phyloP scores from a whole-genome alignment of 2,888 invertebrate genomes.

The Furcula furcula region DNA sequence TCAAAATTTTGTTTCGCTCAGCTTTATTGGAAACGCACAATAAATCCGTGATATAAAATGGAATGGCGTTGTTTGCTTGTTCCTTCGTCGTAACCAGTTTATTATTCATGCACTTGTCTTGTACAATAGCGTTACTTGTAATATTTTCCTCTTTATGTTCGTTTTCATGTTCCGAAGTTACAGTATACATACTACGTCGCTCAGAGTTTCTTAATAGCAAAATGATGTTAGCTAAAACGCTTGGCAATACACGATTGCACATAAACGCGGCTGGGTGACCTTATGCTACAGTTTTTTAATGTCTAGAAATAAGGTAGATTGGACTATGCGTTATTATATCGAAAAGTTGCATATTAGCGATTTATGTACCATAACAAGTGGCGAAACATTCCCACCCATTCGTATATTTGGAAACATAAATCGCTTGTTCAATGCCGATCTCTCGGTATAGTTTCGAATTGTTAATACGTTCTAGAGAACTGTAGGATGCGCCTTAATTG shows the following conservation, averaged over 20 bases:
- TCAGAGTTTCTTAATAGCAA: slow-evolving; percentile 7
- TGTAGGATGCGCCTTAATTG: too few species aligned
- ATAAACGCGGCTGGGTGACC: slow-evolving; percentile 2
- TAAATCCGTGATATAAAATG: slow-evolving; percentile 25
- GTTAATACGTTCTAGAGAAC: too few species aligned
- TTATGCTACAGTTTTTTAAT: slow-evolving; percentile 3
- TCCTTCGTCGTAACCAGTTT: slow-evolving; percentile 25
- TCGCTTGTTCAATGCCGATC: too few species aligned
- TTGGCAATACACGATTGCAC: slow-evolving; percentile 5
- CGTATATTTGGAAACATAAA: background rate
- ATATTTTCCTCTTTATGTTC: slow-evolving; percentile 21
- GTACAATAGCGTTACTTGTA: slow-evolving; percentile 15
- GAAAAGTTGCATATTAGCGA: slow-evolving; percentile 1
- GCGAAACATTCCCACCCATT: background rate
- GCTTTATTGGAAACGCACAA: slow-evolving; percentile 24
- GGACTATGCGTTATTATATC: background rate
- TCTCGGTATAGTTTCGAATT: too few species aligned
- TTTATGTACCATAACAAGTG: background rate
- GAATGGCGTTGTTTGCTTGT: slow-evolving; percentile 34
- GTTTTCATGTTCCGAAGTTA: slow-evolving; percentile 5
- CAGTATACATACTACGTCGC: slow-evolving; percentile 5
- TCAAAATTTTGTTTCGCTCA: slow-evolving; percentile 27
- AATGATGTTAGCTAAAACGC: background rate
- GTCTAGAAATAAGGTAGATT: slow-evolving; percentile 7
- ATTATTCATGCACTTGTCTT: slow-evolving; percentile 30